Evolutionary conservation across 2,797 vertebrate species (phyloP), one percentile per base, ranked within the genome.

Genomic region (Pangasius krempfi): DNA sequence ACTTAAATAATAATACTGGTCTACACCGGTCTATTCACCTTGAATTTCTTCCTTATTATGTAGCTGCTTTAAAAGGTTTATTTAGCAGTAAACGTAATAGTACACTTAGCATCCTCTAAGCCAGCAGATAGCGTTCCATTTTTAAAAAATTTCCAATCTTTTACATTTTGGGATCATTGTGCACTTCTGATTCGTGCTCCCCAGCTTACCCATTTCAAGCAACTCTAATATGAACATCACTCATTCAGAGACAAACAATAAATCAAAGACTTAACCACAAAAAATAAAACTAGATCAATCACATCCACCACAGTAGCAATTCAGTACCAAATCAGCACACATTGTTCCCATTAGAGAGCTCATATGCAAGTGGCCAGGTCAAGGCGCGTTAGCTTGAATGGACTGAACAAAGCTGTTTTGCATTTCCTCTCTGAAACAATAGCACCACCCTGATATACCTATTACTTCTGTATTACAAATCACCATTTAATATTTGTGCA

Each of bases 261-360:
- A 82, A 83, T 64, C 58, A 81, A 30, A 50, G 25, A 52, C 44
- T 25, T 68, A 25, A 73, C 22, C 58, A 14, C 86, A 73, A 62
- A 79, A 91, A 30, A 50, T 87, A 93, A 93, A 93, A 91, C 89
- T 92, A 87, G 89, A 91, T 90, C 93, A 94, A 94, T 95, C 90
- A 90, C 92, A 92, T 92, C 92, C 62, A 85, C 75, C 93, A 90
- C 90, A 87, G 90, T 88, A 87, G 92, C 91, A 25, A 91, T 37
- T 27, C 78, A 89, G 90, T 91, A 92, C 66, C 81, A 52, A 80
- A 84, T 94, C 93, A 94, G 94, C 94, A 94, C 94, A 94, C 90
- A 93, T 92, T 93, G 94, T 95, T 93, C 83, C 54, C 40, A 93
- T 94, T 95, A 93, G 89, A 91, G 73, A 89, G 90, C 92, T 93